Evolutionary conservation across 2,797 vertebrate genomes (phyloP), one percentile per base, ranked within the genome.

Genomic region (Mareca strepera): DNA sequence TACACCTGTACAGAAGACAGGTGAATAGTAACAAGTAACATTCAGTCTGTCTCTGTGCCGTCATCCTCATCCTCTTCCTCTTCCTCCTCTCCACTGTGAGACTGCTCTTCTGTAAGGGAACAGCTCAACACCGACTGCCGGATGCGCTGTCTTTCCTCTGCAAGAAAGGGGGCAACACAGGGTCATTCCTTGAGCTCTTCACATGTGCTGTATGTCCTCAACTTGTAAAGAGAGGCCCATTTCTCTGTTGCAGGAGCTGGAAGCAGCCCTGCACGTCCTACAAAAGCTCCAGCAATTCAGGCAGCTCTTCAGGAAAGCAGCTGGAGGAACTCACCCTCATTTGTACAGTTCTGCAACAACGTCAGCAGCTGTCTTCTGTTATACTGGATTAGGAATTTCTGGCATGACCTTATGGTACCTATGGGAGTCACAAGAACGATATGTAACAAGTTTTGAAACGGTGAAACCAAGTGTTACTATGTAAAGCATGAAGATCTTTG

Each of bases 341-440:
- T 98, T 84, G 98, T 98, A 97, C 98, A 99, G 82, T 97, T 98
- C 8, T 98, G 98, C 33, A 99, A 88, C 96, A 99, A 94, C 55
- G 94, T 92, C 78, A 98, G 96, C 41, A 99, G 98, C 96, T 99
- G 99, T 74, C 97, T 98, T 78, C 97, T 98, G 86, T 99, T 99
- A 95, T 99, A 99, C 82, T 96, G 98, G 68, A 99, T 98, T n/a
- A 99, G 97, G 97, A 99, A 99, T 96, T 99, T 99, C 97, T 99
- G 99, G 95, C 99, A 99, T 4, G 99, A 99, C 97, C 99, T 98
- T 63, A 99, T 99, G 35, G 99, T 99, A 94, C 99, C 99, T 99
- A 94, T 48, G 12, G 69, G 78, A 92, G 60, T 81, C 37, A 62
- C 10, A 70, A 72, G 37, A 66, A 64, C 15, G 69, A 1, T 1